Evolutionary conservation across 2,888 invertebrate genomes (phyloP), one percentile per base, ranked within the genome.

Genomic region (Troides oblongomaculatus): DNA sequence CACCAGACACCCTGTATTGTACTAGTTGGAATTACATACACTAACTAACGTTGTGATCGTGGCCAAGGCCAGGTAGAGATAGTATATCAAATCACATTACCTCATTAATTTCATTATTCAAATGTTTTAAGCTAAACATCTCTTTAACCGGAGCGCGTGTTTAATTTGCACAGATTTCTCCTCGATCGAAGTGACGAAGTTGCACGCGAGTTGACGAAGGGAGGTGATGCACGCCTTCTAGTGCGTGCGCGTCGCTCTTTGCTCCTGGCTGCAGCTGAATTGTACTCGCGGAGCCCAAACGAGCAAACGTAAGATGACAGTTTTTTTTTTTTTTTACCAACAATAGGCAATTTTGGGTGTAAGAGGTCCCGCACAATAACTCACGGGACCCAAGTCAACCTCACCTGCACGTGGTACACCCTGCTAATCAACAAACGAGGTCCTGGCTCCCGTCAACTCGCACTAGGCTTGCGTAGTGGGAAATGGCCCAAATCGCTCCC

Each of bases 121-220:
- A 30, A 30, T 30, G 3, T 30, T 30, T 30, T 30, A 30, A 30
- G 50, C 50, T 50, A 12, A 50, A 50, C 14, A 50, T 50, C 14
- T 2, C 5, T 50, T 50, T 50, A 39, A 10, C 39, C 39, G 39
- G 8, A 39, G 39, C 39, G 10, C 10, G 50, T 17, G 5, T 50
- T 17, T 50, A 5, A 50, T 50, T 50, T 50, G 57, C 10, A 23
- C 77, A 93, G 93, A 72, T 93, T 93, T 76, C 82, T 93, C 0
- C 73, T 93, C 63, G 93, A 93, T 73, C 87, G 92, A 39, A 89
- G 92, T 72, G 91, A 92, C 69, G 93, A 93, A 72, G 85, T 92
- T 39, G 91, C 90, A 0, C 86, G 89, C 2, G 90, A 89, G 75
- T 71, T 90, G 58, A 84, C 88, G 0, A 80, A 80, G 64, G 90